Evolutionary conservation across 1,140 invertebrate genomes (phyloP), one percentile per base, ranked within the genome.

Genomic region (Solen grandis): DNA sequence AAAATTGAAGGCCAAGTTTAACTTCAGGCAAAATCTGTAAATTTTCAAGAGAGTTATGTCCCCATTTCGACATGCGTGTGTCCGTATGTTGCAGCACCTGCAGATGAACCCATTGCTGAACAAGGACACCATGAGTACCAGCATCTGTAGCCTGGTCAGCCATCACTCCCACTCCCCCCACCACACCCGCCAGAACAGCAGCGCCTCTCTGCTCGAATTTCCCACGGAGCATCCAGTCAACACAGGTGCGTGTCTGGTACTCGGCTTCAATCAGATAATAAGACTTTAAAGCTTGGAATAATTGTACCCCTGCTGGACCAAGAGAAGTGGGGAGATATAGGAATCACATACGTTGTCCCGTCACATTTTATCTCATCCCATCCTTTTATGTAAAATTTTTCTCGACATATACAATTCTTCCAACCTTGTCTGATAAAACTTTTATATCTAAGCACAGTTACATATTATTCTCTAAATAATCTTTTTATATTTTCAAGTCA

Each of bases 121-220:
- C 4, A 22, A 31, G 13, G 82, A 78, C 36, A 54, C 74, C 19
- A 13, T 72, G 8, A 80, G 52, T 41, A 65, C 79, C 22, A 84
- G 83, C 62, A 72, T 83, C 33, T 82, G 83, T 33, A 87, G 86
- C 5, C 54, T 86, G n/a, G 84, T 81, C 19, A 88, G 85, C 63
- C 83, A 62, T 5, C 31, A 83, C 22, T 68, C 52, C 8, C 75
- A 68, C 75, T 81, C 84, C 29, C 80, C 81, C 1, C 33, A 62
- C 31, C 89, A 89, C 78, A 84, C 85, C 50, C 62, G 86, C 22
- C 87, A 88, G 31, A 86, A 87, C 77, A 87, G 86, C 46, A 81
- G 85, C n/a, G 85, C 82, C 14, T 87, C 85, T 14, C 80, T 88
- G 27, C 65, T 82, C 60, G 88, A 87, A 33, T 78, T 69, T 25